phyloP scores from a whole-genome alignment of 2,797 vertebrate genomes.

The Loris lydekkerianus region DNA sequence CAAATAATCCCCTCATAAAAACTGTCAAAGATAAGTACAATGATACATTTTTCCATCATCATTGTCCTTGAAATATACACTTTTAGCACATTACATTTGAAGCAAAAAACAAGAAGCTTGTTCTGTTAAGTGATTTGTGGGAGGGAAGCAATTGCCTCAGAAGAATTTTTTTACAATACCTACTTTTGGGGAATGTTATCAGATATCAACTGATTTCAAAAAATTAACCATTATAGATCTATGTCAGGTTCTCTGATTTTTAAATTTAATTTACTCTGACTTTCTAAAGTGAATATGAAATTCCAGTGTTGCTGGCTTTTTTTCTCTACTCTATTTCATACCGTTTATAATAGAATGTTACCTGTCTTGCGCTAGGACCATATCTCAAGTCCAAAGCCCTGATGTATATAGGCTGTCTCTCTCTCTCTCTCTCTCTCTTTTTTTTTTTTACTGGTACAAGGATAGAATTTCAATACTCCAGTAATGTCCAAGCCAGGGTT shows the following conservation, averaged over 20 bases:
- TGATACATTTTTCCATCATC: conserved; percentile 26
- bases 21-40: conserved; percentile 47
- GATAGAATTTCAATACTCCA: not conserved
- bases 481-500: not conserved
- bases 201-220: not conserved
- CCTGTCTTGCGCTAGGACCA: not conserved
- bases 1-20: conserved; percentile 17
- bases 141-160: not conserved
- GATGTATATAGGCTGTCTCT: accelerated
- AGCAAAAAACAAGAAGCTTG: not conserved
- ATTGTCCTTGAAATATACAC: not conserved
- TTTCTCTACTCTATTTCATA: not conserved
- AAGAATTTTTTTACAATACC: not conserved
- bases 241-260: not conserved
- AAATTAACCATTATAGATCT: not conserved
- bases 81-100: not conserved
- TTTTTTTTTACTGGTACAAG: not conserved
- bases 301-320: not conserved
- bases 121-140: not conserved
- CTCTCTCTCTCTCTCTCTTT: not conserved
- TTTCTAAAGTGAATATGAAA: not conserved
- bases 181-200: not conserved
- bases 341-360: not conserved
- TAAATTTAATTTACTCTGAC: conserved; percentile 1
- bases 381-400: not conserved